Evolutionary conservation across 92 coral and sea anemone genomes (phyloP).

Genomic region (Umimayanthus kanabou): DNA sequence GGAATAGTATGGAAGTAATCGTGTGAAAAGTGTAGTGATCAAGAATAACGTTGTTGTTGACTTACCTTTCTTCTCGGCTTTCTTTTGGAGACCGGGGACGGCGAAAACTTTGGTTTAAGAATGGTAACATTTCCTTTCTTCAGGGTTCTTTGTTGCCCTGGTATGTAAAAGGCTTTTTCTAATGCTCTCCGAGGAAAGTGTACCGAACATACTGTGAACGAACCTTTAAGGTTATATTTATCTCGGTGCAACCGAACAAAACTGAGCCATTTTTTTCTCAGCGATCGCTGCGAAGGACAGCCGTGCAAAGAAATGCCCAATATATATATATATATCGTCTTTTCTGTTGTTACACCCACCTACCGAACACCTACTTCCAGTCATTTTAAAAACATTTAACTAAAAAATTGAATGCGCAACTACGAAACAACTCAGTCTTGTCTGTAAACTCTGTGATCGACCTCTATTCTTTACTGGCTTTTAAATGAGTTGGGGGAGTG

Average conservation of each 20-base stretch:
- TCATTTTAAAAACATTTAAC: neutral
- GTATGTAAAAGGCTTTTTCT: constrained; percentile 10
- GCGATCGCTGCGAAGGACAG: constrained; percentile 6
- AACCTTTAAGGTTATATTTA: constrained; percentile 20
- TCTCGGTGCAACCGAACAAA: constrained; percentile 3
- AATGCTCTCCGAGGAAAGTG: constrained; percentile 18
- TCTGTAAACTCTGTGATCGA: neutral
- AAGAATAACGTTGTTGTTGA: constrained; percentile 12
- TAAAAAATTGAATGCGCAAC: constrained; percentile 23
- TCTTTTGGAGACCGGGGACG: constrained; percentile 15
- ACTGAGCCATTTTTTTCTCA: constrained; percentile 13
- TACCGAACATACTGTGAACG: constrained; percentile 8
- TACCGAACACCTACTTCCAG: constrained; percentile 11
- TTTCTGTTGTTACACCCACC: constrained; percentile 7
- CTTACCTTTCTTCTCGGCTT: constrained; percentile 32
- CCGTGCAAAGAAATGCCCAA: constrained; percentile 20
- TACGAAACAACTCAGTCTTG: neutral
- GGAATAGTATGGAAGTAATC: constrained; percentile 1
- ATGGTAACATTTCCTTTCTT: constrained; percentile 20
- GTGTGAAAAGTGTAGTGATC: constrained; percentile 2
- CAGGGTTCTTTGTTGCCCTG: constrained; percentile 6
- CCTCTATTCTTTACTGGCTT: constrained; percentile 4
- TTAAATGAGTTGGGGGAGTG: constrained; percentile 33
- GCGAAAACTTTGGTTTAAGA: constrained; percentile 2
- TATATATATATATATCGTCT: no score